Base-by-base conservation (phyloP, 1,140 invertebrate species). In the Diprion similis region DNA sequence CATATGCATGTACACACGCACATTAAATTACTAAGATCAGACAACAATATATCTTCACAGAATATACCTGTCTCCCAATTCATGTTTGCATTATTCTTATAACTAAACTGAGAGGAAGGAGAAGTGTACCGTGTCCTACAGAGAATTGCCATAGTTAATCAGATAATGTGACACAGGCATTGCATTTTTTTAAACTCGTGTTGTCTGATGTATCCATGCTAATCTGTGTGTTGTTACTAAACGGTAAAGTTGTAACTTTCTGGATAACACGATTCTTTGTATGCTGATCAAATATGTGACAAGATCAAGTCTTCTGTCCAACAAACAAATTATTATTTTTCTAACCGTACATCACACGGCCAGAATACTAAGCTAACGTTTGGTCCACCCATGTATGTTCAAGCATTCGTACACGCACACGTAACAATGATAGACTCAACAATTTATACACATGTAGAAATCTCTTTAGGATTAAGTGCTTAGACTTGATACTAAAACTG, bases 31-130 rank as follows among this genome's bases (percentile, higher is more conserved):
- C 51, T 37, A 37, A 37, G n/a, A 59, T 59, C 51, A 17, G 51
- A 59, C 51, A 59, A 59, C 11, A 59, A 15, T 59, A 59, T 37
- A 37, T 59, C n/a, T 13, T 59, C 51, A 15, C 51, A 13, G 51
- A 59, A 59, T 17, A 37, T 37, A 37, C 24, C 24, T 37, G 24
- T 37, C 24, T 37, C 24, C 24, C 24, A 37, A 37, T 37, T 37
- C 24, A 37, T 37, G 24, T 37, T 37, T 37, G 24, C 24, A 37
- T 37, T 59, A 13, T 59, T 17, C 11, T 15, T 59, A 37, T 64
- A 18, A 10, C 78, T 86, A 87, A 88, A 86, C 84, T 88, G 86
- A 88, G 86, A 87, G 86, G 86, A 87, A 88, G 84, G 86, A 86
- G 86, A 86, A 81, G 80, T 82, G 80, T 82, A 85, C 82, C 84